phyloP scores from a whole-genome alignment of 2,888 invertebrate species.

The Ichneumoninae sp. region DNA sequence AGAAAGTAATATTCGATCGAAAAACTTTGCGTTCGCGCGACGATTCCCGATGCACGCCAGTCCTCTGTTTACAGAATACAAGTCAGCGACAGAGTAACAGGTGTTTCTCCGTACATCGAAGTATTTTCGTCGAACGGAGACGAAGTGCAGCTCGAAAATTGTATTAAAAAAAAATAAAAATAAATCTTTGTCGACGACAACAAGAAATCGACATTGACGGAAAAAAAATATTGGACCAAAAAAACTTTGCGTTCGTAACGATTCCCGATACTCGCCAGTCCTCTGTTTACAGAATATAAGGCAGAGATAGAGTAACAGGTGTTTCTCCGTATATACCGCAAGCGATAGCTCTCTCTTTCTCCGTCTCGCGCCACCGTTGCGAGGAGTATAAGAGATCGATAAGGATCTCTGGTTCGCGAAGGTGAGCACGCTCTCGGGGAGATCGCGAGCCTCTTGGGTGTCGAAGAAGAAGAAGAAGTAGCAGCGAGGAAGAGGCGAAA shows the following conservation, averaged over 20 bases:
- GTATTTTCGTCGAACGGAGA: not conserved
- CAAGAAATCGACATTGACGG: not conserved
- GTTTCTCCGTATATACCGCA: conserved; percentile 66
- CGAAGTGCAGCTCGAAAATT: not conserved
- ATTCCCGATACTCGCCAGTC: not conserved
- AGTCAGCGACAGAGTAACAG: conserved; percentile 63
- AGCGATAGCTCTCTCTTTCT: conserved; percentile 53
- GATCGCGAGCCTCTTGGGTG: conserved; percentile 44
- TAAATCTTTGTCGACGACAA: not conserved
- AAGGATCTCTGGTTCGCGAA: conserved; percentile 66
- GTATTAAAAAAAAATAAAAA: not conserved
- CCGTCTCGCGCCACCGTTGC: conserved; percentile 35
- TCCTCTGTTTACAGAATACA: conserved; percentile 2
- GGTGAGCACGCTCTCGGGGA: conserved; percentile 63
- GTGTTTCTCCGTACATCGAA: conserved; percentile 61
- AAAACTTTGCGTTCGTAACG: not conserved
- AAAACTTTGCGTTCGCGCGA: not conserved
- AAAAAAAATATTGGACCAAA: not conserved
- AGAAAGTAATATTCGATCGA: not conserved
- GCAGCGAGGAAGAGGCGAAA: conserved; percentile 17
- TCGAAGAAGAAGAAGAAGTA: conserved; percentile 59
- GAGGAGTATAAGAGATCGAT: conserved; percentile 58
- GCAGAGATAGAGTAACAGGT: conserved; percentile 66
- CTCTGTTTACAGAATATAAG: conserved; percentile 12
- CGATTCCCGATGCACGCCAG: not conserved